Evolutionary conservation across 2,888 invertebrate species (phyloP).

Genomic region (Phasia obesa): DNA sequence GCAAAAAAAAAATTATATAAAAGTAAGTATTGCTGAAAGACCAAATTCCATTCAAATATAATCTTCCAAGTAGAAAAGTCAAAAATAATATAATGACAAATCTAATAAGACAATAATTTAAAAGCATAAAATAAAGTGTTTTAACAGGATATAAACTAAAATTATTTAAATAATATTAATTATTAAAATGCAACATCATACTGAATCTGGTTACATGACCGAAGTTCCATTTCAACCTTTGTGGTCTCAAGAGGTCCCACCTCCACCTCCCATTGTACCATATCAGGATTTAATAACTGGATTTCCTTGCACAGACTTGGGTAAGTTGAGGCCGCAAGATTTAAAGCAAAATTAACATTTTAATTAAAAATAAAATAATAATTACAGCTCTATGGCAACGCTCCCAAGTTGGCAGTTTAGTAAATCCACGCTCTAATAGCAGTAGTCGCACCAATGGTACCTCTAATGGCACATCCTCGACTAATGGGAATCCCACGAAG

Average conservation of each 20-base stretch:
- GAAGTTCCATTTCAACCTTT: conserved; percentile 82
- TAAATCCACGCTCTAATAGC: conserved; percentile 77
- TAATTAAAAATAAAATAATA: background rate
- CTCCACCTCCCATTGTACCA: conserved; percentile 85
- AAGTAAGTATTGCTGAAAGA: conserved; percentile 36
- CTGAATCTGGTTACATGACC: conserved; percentile 81
- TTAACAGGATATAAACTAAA: background rate
- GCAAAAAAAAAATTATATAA: conserved; percentile 36
- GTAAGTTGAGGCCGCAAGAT: conserved; percentile 78
- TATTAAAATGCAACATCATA: conserved; percentile 79
- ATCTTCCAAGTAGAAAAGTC: conserved; percentile 75
- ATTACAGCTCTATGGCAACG: conserved; percentile 84
- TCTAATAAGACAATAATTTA: conserved; percentile 38
- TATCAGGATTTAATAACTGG: conserved; percentile 89
- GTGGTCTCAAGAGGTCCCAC: conserved; percentile 83
- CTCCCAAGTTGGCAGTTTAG: conserved; percentile 84
- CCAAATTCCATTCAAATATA: conserved; percentile 71
- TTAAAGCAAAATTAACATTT: background rate
- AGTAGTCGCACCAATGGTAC: conserved; percentile 52
- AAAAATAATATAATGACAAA: background rate
- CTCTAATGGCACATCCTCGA: conserved; percentile 45
- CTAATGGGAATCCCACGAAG: conserved; percentile 84
- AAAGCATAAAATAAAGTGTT: conserved; percentile 1
- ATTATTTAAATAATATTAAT: background rate
- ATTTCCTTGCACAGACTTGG: conserved; percentile 87